Base-by-base conservation (phyloP, 2,888 invertebrate genomes). In the Euproctis similis region DNA sequence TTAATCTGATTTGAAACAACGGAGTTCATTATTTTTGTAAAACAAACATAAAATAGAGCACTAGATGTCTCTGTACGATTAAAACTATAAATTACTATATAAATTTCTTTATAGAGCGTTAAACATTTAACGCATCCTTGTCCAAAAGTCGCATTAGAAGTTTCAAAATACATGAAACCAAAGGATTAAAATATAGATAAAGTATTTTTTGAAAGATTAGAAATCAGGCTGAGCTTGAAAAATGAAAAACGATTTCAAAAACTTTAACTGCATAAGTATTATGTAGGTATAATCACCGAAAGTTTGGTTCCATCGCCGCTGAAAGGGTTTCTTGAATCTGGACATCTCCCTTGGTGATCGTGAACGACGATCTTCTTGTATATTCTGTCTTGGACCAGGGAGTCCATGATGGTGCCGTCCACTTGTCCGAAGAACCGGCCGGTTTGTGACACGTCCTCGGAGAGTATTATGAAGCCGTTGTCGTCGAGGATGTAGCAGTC, bases 401-500 rank as follows among this genome's bases (percentile, higher is more conserved):
- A 94, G 71, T 96, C 95, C 95, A 96, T 95, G 37, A 96, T 95
- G 8, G 95, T 95, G 10, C 95, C 95, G 66, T 97, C 96, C 21
- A 96, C 92, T 73, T 96, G 95, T 0, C 97, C 97, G 59, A 97
- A 97, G 76, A 97, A 97, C 57, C 92, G 89, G 1, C 97, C 97
- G 1, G 95, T 95, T 55, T 96, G 94, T 21, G 93, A 89, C 16
- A 88, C 87, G 45, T 92, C 92, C 71, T 96, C 95, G 0, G 96
- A 96, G 19, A 96, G 89, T 28, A 97, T 92, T 28, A 97, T 92
- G 68, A 96, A 97, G 8, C 97, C 97, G 66, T 95, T 96, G 74
- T 97, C 96, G 64, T 97, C 97, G 31, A 97, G 81, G 17, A 97
- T 91, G 64, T 96, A 97, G 68, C 97, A 97, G 63, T 96, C 95